Conservation (phyloP, 2,797 vertebrate species). For the Melanotaenia nigrans region DNA sequence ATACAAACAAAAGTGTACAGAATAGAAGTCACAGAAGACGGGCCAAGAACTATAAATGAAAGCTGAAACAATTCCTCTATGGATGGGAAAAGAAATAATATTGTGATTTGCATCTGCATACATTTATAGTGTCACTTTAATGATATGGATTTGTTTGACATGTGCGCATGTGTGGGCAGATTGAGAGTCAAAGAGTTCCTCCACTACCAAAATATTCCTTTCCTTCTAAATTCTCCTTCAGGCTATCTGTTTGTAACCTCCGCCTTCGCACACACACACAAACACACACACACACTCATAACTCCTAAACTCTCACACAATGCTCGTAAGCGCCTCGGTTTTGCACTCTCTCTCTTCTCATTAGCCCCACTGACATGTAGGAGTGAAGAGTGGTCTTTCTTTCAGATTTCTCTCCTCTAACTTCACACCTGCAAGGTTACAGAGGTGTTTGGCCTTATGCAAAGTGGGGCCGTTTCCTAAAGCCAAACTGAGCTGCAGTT, state of each 20-base stretch:
- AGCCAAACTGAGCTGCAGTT: constrained; percentile 5
- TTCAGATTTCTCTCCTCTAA: constrained; percentile 32
- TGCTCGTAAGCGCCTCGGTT: constrained; percentile 34
- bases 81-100: constrained; percentile 5
- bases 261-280: constrained; percentile 42
- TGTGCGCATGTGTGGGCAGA: constrained; percentile 52
- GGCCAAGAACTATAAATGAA: neutral
- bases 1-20: constrained; percentile 21
- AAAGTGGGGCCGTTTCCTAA: constrained; percentile 30
- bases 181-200: constrained; percentile 67
- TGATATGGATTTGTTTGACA: constrained; percentile 29
- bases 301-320: constrained; percentile 26
- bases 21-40: constrained; percentile 1
- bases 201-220: constrained; percentile 59
- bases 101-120: constrained; percentile 23
- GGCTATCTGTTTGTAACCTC: constrained; percentile 61
- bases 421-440: constrained; percentile 41
- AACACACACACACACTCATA: constrained; percentile 7
- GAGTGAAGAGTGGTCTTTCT: constrained; percentile 59
- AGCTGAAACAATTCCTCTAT: constrained; percentile 14
- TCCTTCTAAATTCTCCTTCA: constrained; percentile 60
- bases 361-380: constrained; percentile 67
- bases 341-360: constrained; percentile 67
- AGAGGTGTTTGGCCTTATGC: constrained; percentile 44
- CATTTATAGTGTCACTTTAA: constrained; percentile 27